Percentiles rank a stretch among this genome's conserved stretches.
phyloP scores from a whole-genome alignment of 2,113 vertebrate genomes.

The Geococcyx californianus region DNA sequence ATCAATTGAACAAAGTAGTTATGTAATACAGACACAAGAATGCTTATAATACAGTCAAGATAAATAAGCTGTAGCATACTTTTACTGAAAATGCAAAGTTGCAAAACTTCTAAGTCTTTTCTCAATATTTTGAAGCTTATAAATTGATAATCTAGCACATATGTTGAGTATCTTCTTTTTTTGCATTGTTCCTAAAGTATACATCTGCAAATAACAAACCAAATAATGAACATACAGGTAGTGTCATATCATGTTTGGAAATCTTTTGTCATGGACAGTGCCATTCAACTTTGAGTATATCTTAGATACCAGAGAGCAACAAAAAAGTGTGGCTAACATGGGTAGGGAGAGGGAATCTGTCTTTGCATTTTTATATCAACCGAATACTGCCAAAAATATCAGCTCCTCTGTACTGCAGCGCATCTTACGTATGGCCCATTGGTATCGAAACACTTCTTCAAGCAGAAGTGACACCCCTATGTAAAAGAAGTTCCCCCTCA shows the following conservation, averaged over 20 bases:
- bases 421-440: background rate
- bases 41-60: background rate
- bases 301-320: background rate
- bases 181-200: background rate
- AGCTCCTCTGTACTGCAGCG: background rate
- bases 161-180: background rate
- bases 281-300: background rate
- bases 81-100: background rate
- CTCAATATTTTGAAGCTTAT: background rate
- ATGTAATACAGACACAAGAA: background rate
- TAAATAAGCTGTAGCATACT: background rate
- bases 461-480: background rate
- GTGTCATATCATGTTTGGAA: background rate
- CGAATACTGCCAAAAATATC: background rate
- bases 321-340: background rate
- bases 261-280: background rate
- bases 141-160: background rate
- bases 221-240: background rate
- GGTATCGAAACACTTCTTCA: background rate
- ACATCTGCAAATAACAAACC: background rate
- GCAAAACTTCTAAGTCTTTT: background rate
- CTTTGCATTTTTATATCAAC: background rate
- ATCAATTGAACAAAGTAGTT: background rate
- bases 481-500: background rate
- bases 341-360: background rate